These are phyloP conservation scores for Caenorhabditis auriculariae DNA, from an alignment of 2,888 invertebrate species.

Conservation along the genomic window DNA sequence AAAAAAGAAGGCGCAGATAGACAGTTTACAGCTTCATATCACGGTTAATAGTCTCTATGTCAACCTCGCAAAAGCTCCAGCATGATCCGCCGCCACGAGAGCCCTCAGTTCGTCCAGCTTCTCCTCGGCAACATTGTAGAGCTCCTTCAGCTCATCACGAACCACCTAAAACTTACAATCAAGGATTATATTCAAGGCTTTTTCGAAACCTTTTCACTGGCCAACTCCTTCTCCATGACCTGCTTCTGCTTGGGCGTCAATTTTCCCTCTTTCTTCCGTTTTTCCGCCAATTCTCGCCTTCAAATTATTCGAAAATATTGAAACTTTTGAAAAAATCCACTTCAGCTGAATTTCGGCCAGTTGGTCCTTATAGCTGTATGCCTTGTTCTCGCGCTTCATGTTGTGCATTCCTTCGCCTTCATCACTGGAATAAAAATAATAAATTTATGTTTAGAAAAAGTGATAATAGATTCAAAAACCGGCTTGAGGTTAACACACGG, in stretches of 20 bases:
- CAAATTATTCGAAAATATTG: background rate
- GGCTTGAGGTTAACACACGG: too few species aligned
- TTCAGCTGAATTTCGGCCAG: constrained; percentile 84
- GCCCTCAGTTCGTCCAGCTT: constrained; percentile 39
- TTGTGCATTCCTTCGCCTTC: constrained; percentile 68
- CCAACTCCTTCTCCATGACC: constrained; percentile 80
- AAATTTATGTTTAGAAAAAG: too few species aligned
- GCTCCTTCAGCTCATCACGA: constrained; percentile 72
- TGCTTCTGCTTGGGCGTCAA: constrained; percentile 88
- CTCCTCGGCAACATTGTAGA: constrained; percentile 40
- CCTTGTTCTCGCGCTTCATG: constrained; percentile 87
- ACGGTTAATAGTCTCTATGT: too few species aligned
- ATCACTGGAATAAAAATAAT: constrained; percentile 35
- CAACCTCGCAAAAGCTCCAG: constrained; percentile 37
- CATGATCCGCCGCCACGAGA: constrained; percentile 45
- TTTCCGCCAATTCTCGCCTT: constrained; percentile 79
- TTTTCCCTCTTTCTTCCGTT: constrained; percentile 65
- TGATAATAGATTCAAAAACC: too few species aligned
- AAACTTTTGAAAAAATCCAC: constrained; percentile 1
- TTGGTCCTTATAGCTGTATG: constrained; percentile 93
- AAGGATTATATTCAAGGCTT: background rate
- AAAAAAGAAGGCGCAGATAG: too few species aligned
- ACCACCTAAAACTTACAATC: constrained; percentile 68
- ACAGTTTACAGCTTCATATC: too few species aligned
- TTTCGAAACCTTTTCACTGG: constrained; percentile 75